Conservation (phyloP, 37 sponge, comb jelly and placozoan genomes). For the Oopsacas minuta region DNA sequence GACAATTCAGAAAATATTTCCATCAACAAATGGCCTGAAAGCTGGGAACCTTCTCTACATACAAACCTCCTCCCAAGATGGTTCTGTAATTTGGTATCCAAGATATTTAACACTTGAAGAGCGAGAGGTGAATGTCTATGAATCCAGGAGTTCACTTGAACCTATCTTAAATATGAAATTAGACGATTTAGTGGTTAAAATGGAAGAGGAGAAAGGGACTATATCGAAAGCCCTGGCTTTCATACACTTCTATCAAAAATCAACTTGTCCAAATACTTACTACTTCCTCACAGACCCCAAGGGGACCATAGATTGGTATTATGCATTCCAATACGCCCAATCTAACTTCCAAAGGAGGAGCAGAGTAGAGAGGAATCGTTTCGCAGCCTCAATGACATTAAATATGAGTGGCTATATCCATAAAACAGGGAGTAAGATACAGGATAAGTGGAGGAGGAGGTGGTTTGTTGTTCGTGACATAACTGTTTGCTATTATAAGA, state of each 20-base stretch:
- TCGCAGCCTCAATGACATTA: not conserved
- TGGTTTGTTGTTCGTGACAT: constrained; percentile 12
- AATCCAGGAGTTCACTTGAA: not conserved
- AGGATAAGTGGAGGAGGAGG: not conserved
- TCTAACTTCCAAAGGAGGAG: not conserved
- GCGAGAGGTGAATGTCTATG: not conserved
- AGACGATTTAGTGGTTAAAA: not conserved
- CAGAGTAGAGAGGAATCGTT: not conserved
- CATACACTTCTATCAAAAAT: not conserved
- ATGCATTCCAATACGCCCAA: not conserved
- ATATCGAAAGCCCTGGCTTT: not conserved
- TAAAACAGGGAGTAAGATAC: not conserved
- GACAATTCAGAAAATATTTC: not conserved
- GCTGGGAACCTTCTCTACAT: not conserved
- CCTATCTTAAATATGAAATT: not conserved
- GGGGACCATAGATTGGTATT: constrained; percentile 6
- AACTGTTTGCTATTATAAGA: constrained; percentile 11
- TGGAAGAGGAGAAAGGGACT: not conserved
- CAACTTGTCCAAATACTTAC: not conserved
- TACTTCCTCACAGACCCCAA: not conserved
- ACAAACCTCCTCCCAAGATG: not conserved
- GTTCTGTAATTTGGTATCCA: not conserved
- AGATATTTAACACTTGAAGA: not conserved
- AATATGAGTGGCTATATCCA: not conserved
- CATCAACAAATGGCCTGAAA: not conserved